Base-by-base conservation (phyloP, 2,888 invertebrate genomes). In the Ophion obscuratus region DNA sequence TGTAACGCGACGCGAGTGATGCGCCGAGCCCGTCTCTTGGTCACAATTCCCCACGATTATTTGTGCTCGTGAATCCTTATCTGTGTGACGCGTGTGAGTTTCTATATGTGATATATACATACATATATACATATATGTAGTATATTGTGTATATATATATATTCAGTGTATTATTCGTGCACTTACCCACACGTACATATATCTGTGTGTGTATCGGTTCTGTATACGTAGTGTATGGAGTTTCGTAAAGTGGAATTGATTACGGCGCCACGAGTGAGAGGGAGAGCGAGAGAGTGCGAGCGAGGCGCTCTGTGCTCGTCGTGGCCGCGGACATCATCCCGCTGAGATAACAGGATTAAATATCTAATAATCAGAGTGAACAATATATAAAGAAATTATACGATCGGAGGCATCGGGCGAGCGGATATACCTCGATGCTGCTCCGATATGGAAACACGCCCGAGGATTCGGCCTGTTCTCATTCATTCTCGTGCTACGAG, bases 271-370 rank as follows among this genome's bases (percentile, higher is more conserved):
- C 64, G 70, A 70, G 70, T 7, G 40, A 40, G 40, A 40, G 40
- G 9, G 40, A 40, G 36, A 36, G 36, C 5, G 36, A 6, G 40
- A 40, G 40, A 40, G 40, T 7, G 40, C 40, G 9, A 40, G 40
- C 1, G 40, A 40, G 40, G 40, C 40, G 40, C 40, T 40, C 40
- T 40, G 9, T 40, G 5, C 40, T 40, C 40, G 9, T 40, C 40
- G 9, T 9, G 53, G 47, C 53, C 70, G 24, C 70, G 62, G 47
- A 64, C 40, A 64, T 7, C 24, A 44, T 36, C 59, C 61, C 17
- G 64, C 75, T 75, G 64, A 64, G 75, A 76, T 76, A 76, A 76
- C 76, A 66, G 76, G 76, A 76, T 76, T 76, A 66, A 76, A 66
- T 66, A 53, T 44, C 40, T 44, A 40, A 67, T 67, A 64, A 27